Conservation (phyloP, 2,113 vertebrate genomes). For the Calyptommatus sinebrachiatus region DNA sequence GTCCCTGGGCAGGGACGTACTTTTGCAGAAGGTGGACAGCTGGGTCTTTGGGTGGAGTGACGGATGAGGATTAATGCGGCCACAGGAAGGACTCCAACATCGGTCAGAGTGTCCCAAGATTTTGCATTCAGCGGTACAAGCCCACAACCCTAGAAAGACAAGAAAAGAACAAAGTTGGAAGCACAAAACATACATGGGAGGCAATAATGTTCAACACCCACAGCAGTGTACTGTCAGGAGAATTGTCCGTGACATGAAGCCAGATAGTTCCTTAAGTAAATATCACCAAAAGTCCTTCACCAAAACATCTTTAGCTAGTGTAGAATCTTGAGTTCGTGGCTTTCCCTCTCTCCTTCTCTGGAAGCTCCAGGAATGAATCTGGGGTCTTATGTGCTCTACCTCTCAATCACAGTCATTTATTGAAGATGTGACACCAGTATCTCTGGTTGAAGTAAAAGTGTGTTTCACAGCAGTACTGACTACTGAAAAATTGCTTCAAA, state of each 20-base stretch:
- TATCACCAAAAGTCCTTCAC: background rate
- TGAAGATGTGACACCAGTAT: no score
- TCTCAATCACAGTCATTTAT: no score
- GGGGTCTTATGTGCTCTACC: no score
- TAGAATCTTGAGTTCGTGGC: no score
- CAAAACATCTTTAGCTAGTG: no score
- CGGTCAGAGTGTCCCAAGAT: constrained; percentile 94
- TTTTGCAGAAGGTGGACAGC: constrained; percentile 90
- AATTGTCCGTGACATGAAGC: no score
- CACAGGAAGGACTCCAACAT: constrained; percentile 94
- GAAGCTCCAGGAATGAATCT: no score
- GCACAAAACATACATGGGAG: constrained; percentile 3
- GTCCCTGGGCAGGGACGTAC: constrained; percentile 87
- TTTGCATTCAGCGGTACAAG: constrained; percentile 94
- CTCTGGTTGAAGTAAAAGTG: no score
- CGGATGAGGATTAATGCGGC: constrained; percentile 75
- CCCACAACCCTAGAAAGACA: constrained; percentile 84
- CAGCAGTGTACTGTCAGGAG: background rate
- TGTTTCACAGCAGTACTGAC: no score
- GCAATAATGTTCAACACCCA: background rate
- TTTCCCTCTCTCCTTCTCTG: no score
- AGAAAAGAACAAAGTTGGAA: background rate
- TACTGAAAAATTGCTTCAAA: no score
- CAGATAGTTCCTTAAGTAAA: no score
- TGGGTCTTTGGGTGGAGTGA: constrained; percentile 72